A percentile compares a stretch with the other conserved stretches of the same genome.
Conservation (phyloP, 2,113 vertebrate genomes). For the Apodemus sylvaticus region DNA sequence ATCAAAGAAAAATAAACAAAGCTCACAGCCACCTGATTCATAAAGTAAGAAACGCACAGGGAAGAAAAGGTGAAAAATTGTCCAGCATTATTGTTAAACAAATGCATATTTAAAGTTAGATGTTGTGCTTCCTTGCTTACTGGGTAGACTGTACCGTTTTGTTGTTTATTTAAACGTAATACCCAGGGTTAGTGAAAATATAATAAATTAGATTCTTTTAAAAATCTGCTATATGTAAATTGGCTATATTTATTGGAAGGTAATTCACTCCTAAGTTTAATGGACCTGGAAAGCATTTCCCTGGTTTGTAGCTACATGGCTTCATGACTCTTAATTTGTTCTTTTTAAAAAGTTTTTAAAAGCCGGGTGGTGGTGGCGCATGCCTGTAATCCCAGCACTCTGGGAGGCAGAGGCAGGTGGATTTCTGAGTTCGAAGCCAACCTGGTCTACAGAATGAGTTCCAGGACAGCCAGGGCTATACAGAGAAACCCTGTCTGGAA, state of each 20-base stretch:
- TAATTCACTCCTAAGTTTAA: background rate
- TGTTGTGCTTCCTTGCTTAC: slow-evolving; percentile 1
- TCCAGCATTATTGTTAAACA: background rate
- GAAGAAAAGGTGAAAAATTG: background rate
- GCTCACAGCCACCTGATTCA: background rate
- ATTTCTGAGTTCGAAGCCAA: no score
- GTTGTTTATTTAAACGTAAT: background rate
- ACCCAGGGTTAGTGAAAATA: background rate
- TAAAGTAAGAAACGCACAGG: background rate
- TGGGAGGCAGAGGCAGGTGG: no score
- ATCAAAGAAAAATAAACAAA: background rate
- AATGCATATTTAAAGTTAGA: background rate
- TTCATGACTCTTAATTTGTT: background rate
- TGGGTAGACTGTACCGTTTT: background rate
- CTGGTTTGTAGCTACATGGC: background rate
- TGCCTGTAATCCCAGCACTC: no score
- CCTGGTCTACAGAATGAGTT: no score
- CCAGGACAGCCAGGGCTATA: no score
- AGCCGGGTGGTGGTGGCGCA: no score
- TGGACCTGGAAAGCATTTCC: background rate
- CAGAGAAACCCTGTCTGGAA: no score
- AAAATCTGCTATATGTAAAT: background rate
- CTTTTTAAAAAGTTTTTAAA: background rate
- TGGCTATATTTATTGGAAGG: background rate
- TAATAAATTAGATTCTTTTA: background rate